These are phyloP conservation scores for Volucella inflata DNA, from an alignment of 2,888 invertebrate species.

Conservation along the genomic window DNA sequence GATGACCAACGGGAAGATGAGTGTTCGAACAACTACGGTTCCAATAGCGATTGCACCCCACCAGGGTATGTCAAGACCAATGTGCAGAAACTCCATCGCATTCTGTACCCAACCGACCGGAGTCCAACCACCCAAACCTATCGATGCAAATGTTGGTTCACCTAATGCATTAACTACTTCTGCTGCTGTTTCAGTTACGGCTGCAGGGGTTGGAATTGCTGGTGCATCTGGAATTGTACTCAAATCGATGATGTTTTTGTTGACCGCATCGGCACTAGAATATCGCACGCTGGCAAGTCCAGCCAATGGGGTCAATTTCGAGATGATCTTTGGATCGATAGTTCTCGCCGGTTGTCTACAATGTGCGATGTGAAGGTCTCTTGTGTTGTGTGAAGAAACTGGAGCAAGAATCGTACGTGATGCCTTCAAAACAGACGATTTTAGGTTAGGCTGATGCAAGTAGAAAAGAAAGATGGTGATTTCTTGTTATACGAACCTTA, in stretches of 20 bases:
- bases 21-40: slow-evolving; percentile 90
- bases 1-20: slow-evolving; percentile 94
- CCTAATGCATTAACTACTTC: slow-evolving; percentile 82
- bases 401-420: slow-evolving; percentile 43
- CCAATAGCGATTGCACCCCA: slow-evolving; percentile 93
- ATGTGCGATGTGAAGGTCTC: slow-evolving; percentile 78
- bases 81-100: slow-evolving; percentile 92
- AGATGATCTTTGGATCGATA: slow-evolving; percentile 42
- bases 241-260: slow-evolving; percentile 77
- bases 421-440: slow-evolving; percentile 53
- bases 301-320: slow-evolving; percentile 54
- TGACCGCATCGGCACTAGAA: slow-evolving; percentile 77
- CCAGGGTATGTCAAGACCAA: slow-evolving; percentile 94
- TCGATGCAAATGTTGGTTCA: slow-evolving; percentile 91
- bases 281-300: slow-evolving; percentile 76
- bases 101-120: slow-evolving; percentile 93
- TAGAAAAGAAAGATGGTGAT: background rate
- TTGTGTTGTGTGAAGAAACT: slow-evolving; percentile 53
- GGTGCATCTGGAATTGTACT: slow-evolving; percentile 81
- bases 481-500: slow-evolving; percentile 48
- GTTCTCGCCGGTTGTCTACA: slow-evolving; percentile 28
- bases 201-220: slow-evolving; percentile 73
- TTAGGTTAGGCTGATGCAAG: slow-evolving; percentile 54
- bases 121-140: slow-evolving; percentile 93
- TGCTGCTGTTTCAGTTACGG: slow-evolving; percentile 50